Percentiles rank a stretch among this genome's conserved stretches.
phyloP scores from a whole-genome alignment of 2,888 invertebrate genomes.

The Agonopterix arenella region DNA sequence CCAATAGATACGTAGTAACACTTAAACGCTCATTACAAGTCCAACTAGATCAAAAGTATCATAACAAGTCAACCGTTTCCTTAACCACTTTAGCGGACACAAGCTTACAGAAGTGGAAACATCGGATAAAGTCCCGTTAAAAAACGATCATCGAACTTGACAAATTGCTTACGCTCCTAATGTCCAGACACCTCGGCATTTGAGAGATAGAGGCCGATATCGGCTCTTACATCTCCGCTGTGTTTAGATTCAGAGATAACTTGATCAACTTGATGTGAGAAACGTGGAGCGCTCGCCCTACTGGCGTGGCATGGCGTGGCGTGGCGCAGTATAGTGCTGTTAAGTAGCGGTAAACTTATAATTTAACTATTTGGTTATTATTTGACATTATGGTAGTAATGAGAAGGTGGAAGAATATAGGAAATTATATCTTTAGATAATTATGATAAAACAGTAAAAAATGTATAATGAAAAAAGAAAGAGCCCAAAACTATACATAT shows the following conservation, averaged over 20 bases:
- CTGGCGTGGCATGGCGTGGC: conserved; percentile 2
- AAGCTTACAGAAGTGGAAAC: conserved; percentile 11
- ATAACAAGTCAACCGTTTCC: neutral
- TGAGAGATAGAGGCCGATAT: conserved; percentile 54
- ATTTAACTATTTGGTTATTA: too few relatives aligned
- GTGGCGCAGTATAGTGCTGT: conserved; percentile 9
- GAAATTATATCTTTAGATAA: neutral
- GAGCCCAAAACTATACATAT: too few relatives aligned
- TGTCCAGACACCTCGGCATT: conserved; percentile 65
- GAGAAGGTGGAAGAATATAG: neutral
- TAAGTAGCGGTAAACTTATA: too few relatives aligned
- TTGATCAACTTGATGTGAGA: conserved; percentile 56
- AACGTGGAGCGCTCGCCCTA: conserved; percentile 23
- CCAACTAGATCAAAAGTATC: neutral
- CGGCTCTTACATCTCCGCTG: conserved; percentile 54
- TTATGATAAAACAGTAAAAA: too few relatives aligned
- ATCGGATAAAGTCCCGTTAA: conserved; percentile 46
- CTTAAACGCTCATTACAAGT: neutral
- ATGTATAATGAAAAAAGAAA: too few relatives aligned
- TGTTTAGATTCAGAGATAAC: conserved; percentile 66
- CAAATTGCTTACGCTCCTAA: conserved; percentile 74
- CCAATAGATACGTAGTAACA: too few relatives aligned
- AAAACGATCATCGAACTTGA: conserved; percentile 65
- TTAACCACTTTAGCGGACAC: neutral
- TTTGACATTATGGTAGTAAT: too few relatives aligned